These are phyloP conservation scores for Microcebus murinus DNA, from an alignment of 2,113 vertebrate genomes.

Conservation along the genomic window DNA sequence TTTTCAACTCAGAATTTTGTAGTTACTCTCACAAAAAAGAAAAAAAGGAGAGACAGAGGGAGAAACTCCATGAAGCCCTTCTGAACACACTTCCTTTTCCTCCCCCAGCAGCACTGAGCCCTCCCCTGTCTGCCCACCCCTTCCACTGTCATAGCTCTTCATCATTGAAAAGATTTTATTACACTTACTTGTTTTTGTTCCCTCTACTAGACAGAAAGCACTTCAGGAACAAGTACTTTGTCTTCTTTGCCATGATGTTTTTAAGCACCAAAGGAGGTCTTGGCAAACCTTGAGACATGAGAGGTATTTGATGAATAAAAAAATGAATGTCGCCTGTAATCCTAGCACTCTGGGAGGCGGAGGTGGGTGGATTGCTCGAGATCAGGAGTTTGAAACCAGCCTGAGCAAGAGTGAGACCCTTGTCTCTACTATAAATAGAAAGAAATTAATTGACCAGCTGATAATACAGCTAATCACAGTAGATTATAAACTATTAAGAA, in stretches of 20 bases:
- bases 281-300: neutral
- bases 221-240: neutral
- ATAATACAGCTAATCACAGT: too few relatives aligned
- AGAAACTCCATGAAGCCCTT: neutral
- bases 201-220: neutral
- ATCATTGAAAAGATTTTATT: neutral
- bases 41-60: neutral
- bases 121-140: neutral
- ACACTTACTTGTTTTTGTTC: neutral
- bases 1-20: neutral
- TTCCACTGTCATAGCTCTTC: too few relatives aligned
- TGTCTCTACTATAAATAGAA: too few relatives aligned
- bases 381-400: too few relatives aligned
- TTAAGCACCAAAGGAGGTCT: neutral
- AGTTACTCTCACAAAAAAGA: neutral
- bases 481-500: too few relatives aligned
- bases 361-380: too few relatives aligned
- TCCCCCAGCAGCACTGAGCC: neutral
- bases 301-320: neutral
- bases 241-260: neutral
- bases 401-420: too few relatives aligned
- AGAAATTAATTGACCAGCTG: too few relatives aligned
- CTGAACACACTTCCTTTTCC: neutral
- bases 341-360: too few relatives aligned
- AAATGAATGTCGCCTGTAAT: neutral